Evolutionary conservation across 2,797 vertebrate genomes (phyloP), one percentile per base, ranked within the genome.

Genomic region (Gymnoscopelus microlampas): DNA sequence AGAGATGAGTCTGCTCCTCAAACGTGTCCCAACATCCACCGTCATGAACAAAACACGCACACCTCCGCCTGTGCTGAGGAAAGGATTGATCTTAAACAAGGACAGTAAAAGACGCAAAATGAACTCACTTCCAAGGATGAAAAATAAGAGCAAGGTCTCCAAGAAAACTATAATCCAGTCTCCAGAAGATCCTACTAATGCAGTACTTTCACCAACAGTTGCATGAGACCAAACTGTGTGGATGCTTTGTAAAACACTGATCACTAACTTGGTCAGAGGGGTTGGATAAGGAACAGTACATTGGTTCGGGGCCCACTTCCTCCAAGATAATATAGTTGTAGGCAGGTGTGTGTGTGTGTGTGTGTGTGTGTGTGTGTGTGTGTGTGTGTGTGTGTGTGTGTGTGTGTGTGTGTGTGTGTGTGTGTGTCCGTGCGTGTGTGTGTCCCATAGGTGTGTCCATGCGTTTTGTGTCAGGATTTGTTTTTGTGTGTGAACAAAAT

Each of bases 41-140:
- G 6, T 11, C 3, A 50, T 29, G 24, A 80, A 79, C 19, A 83
- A 71, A 14, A 60, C 56, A n/a, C 63, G 71, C 60, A 73, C 23
- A 19, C 5, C 51, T n/a, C 57, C 51, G 5, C 50, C 7, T 58
- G 51, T 48, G 29, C 23, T 35, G 11, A 71, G 24, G 3, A 56
- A 63, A 57, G 4, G 23, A 3, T 11, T 71, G 19, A 23, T 50
- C 0, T 14, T 10, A 12, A 61, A 67, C 13, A 70, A 63, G 19
- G 23, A 66, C 11, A 26, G 54, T 15, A 78, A 53, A 49, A 65
- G 26, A 9, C 14, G 2, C 12, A 75, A 74, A 67, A 39, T 62
- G 1, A 84, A 47, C 54, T 5, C 10, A 11, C 32, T 7, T n/a
- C 12, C 14, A 53, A 48, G 63, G 44, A 11, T 7, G 58, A 87